Conservation (phyloP, 2,797 vertebrate species). For the Salarias fasciatus region DNA sequence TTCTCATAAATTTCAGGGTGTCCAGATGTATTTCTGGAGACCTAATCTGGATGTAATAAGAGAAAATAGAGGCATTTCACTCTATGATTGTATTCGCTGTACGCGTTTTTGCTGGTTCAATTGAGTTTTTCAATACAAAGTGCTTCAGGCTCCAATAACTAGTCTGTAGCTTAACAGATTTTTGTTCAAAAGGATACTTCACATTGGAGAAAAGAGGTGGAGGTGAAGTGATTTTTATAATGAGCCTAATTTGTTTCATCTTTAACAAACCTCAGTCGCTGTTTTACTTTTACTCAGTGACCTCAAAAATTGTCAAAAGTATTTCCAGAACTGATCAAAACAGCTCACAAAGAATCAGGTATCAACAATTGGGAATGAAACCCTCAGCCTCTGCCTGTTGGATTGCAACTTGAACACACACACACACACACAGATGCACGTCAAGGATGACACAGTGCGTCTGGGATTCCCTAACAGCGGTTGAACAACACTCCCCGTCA, state of each 20-base stretch:
- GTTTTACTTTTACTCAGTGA: neutral
- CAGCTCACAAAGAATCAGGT: neutral
- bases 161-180: neutral
- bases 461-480: constrained; percentile 57
- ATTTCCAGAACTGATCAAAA: neutral
- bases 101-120: too few species aligned
- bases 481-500: constrained; percentile 52
- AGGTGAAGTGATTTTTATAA: constrained; percentile 8
- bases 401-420: constrained; percentile 12
- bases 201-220: neutral
- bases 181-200: constrained; percentile 9
- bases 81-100: too few species aligned
- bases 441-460: neutral
- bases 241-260: neutral
- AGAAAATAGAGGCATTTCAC: too few species aligned
- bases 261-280: neutral
- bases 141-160: constrained; percentile 7
- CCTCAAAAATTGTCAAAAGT: neutral
- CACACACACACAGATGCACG: neutral
- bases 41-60: too few species aligned
- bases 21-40: too few species aligned
- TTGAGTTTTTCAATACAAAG: too few species aligned
- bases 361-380: constrained; percentile 26
- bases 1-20: too few species aligned
- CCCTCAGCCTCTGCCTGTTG: constrained; percentile 19